Evolutionary conservation across 2,113 vertebrate species (phyloP).

Genomic region (Cisticola juncidis): DNA sequence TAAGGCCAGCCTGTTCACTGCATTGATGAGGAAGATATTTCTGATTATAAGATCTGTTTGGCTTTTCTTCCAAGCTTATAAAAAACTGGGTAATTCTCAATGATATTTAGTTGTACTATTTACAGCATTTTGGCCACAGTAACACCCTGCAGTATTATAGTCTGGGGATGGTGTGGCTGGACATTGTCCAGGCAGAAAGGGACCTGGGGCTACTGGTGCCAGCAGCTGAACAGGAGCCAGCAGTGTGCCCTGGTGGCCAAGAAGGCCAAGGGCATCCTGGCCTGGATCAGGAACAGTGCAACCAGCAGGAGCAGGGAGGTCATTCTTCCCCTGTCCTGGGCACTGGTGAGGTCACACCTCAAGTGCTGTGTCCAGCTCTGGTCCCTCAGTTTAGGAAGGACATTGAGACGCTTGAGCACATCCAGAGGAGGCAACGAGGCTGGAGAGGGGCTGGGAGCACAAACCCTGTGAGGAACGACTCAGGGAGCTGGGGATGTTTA

Average conservation of each 20-base stretch:
- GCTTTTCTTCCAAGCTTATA: not conserved
- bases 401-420: rapidly evolving
- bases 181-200: not conserved
- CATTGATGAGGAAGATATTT: not conserved
- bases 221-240: not conserved
- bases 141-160: not conserved
- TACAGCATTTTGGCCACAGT: not conserved
- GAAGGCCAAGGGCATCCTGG: not conserved
- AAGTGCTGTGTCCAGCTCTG: not conserved
- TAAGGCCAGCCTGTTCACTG: not conserved
- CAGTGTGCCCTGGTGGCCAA: not conserved
- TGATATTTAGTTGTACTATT: not conserved
- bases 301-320: not conserved
- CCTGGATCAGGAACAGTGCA: not conserved
- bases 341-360: not conserved
- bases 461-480: not conserved
- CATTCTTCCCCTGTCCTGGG: not conserved
- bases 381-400: not conserved
- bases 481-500: not conserved
- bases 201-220: not conserved
- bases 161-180: not conserved
- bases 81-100: not conserved
- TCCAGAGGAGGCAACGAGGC: not conserved
- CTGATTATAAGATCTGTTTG: not conserved
- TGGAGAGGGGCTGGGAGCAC: not conserved